phyloP scores from a whole-genome alignment of 2,113 vertebrate genomes.

The Hemicordylus capensis region DNA sequence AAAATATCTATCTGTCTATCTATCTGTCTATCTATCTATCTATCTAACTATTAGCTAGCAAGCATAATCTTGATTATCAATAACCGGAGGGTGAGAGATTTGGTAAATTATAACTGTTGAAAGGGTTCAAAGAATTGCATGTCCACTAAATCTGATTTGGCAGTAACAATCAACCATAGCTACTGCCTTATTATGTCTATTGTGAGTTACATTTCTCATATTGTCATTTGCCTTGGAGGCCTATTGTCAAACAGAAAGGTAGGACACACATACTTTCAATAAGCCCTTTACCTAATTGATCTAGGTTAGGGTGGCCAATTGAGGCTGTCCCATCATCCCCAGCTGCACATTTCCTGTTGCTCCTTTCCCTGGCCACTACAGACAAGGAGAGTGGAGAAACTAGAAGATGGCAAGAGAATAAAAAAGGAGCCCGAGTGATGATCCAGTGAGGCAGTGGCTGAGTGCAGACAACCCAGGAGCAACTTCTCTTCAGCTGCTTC shows the following conservation, averaged over 20 bases:
- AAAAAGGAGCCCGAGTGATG: no score
- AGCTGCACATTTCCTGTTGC: no score
- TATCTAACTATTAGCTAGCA: background rate
- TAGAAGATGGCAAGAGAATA: no score
- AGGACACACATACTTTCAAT: background rate
- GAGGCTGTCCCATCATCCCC: no score
- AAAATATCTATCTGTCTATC: accelerated
- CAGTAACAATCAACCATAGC: background rate
- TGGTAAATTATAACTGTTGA: background rate
- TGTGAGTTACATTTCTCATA: background rate
- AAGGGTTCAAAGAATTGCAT: background rate
- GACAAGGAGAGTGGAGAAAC: no score
- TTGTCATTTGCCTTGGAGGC: background rate
- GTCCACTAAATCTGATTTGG: background rate
- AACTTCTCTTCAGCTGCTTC: no score
- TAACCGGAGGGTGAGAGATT: background rate
- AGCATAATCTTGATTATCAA: background rate
- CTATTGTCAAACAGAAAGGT: background rate
- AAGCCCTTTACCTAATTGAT: background rate
- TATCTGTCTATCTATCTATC: no score
- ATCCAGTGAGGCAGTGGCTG: no score
- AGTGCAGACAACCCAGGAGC: no score
- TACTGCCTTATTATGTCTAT: no score
- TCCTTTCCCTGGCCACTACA: no score
- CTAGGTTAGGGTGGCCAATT: background rate